phyloP scores from a whole-genome alignment of 2,113 vertebrate genomes.

The Montifringilla adamsi region DNA sequence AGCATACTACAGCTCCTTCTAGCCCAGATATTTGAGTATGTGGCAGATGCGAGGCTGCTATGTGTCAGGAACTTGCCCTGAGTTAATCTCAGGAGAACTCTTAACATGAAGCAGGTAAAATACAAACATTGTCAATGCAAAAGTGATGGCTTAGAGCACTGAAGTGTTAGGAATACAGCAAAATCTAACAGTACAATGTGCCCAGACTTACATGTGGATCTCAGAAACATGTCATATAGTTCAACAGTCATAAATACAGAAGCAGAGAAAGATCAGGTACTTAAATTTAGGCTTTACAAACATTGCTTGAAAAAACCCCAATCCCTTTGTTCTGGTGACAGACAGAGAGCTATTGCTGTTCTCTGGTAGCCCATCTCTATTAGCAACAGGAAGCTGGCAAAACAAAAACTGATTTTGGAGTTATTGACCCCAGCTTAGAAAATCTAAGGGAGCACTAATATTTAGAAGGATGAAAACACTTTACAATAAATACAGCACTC shows the following conservation, averaged over 20 bases:
- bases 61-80: background rate
- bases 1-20: background rate
- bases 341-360: background rate
- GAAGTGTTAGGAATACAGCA: background rate
- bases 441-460: background rate
- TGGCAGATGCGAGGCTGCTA: rapidly evolving
- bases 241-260: background rate
- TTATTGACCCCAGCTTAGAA: background rate
- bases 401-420: background rate
- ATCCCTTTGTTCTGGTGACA: background rate
- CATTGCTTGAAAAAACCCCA: background rate
- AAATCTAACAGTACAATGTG: background rate
- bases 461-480: background rate
- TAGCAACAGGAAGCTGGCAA: background rate
- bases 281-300: background rate
- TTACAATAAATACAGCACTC: background rate
- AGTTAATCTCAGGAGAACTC: background rate
- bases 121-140: background rate
- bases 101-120: background rate
- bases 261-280: background rate
- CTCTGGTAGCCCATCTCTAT: background rate
- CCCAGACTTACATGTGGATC: background rate
- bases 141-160: background rate
- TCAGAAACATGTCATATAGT: background rate
- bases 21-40: background rate